Evolutionary conservation across 2,113 vertebrate genomes (phyloP).

Genomic region (Paraplagusia blochii): DNA sequence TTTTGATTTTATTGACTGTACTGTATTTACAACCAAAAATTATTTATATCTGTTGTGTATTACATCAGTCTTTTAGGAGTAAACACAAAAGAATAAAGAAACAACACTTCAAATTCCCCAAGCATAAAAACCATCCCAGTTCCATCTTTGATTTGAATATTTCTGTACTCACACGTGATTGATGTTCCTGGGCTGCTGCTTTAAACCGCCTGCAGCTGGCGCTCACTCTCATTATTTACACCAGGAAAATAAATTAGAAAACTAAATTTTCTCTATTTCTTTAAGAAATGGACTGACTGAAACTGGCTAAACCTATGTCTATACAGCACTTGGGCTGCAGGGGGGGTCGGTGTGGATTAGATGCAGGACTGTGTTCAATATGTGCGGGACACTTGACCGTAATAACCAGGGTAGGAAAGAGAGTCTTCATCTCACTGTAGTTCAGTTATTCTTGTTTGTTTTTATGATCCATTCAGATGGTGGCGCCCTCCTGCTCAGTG

Average conservation of each 20-base stretch:
- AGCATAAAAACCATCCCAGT: constrained; percentile 11
- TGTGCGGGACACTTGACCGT: constrained; percentile 33
- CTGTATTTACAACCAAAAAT: not conserved
- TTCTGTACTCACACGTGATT: constrained; percentile 25
- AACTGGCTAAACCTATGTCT: constrained; percentile 1
- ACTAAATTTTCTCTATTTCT: constrained; percentile 13
- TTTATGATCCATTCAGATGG: constrained; percentile 54
- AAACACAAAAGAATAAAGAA: not conserved
- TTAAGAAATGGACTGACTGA: constrained; percentile 1
- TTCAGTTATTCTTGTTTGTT: constrained; percentile 40
- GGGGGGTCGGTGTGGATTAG: constrained; percentile 23
- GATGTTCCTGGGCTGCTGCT: constrained; percentile 29
- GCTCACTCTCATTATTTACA: constrained; percentile 18
- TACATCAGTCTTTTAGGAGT: constrained; percentile 6
- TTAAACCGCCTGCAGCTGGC: constrained; percentile 27
- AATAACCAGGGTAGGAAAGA: constrained; percentile 39
- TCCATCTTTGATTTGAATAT: constrained; percentile 31
- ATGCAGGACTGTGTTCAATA: constrained; percentile 10
- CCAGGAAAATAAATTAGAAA: not conserved
- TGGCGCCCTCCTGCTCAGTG: constrained; percentile 37
- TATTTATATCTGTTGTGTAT: constrained; percentile 9
- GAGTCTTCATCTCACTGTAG: constrained; percentile 34
- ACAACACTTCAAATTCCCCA: constrained; percentile 13
- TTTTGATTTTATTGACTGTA: too few species aligned
- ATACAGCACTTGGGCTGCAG: not conserved